Percentiles rank a stretch among this genome's conserved stretches.
Conservation (phyloP, 2,888 invertebrate genomes). For the Sepiola atlantica region DNA sequence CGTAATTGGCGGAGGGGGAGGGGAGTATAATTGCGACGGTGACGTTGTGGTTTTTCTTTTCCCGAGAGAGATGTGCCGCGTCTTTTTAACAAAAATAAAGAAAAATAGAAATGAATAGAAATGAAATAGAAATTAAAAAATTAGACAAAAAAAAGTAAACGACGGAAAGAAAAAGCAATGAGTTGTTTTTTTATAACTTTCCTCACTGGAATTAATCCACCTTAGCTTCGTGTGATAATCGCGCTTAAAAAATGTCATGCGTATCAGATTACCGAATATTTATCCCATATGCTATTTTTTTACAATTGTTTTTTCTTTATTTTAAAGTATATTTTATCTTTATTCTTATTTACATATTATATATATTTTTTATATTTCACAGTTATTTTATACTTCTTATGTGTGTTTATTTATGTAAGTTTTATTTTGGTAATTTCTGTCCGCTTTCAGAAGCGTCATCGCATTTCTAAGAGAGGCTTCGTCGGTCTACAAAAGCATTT, state of each 20-base stretch:
- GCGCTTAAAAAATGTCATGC: neutral
- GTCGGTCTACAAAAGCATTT: too few species aligned
- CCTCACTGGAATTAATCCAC: neutral
- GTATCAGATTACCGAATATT: neutral
- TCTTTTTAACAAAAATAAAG: neutral
- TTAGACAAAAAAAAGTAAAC: neutral
- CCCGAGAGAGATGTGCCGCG: neutral
- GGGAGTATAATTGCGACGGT: neutral
- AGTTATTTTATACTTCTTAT: too few species aligned
- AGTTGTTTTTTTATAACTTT: neutral
- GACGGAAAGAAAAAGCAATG: neutral
- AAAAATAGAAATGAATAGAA: neutral
- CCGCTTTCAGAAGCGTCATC: too few species aligned
- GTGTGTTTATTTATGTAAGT: too few species aligned
- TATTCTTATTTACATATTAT: neutral
- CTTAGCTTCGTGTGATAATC: conserved; percentile 19
- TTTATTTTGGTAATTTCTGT: too few species aligned
- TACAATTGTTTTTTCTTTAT: neutral
- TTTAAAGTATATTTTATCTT: neutral
- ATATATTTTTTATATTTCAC: neutral
- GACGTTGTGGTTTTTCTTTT: neutral
- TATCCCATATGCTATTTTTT: neutral
- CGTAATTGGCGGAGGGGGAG: neutral
- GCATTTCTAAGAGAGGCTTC: too few species aligned
- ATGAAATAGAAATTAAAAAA: neutral